A percentile compares a stretch with the other conserved stretches of the same genome.
Conservation (phyloP, 2,888 invertebrate genomes). For the Salpingus planirostris region DNA sequence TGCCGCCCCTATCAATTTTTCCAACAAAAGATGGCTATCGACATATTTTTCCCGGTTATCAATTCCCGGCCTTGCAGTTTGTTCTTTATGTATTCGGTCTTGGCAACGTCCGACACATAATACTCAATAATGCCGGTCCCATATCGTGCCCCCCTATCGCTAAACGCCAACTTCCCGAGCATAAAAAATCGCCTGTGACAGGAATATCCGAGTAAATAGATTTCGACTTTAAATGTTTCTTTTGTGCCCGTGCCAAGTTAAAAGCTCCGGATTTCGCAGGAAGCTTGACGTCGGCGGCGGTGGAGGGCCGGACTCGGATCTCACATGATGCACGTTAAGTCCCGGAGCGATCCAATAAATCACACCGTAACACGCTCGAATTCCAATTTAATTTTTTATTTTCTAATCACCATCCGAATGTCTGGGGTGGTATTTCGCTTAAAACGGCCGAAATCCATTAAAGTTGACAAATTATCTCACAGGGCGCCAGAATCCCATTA, state of each 20-base stretch:
- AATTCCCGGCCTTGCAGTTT: constrained; percentile 22
- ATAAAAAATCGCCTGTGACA: constrained; percentile 33
- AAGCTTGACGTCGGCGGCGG: no score
- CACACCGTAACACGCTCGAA: no score
- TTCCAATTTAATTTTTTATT: no score
- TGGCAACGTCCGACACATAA: constrained; percentile 29
- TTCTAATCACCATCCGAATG: no score
- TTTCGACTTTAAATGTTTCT: constrained; percentile 31
- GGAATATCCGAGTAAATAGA: constrained; percentile 34
- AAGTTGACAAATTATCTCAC: no score
- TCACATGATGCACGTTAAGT: constrained; percentile 1
- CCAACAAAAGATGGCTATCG: constrained; percentile 23
- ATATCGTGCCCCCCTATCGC: constrained; percentile 29
- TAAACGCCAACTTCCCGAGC: constrained; percentile 27
- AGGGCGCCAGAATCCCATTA: no score
- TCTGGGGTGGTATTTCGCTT: no score
- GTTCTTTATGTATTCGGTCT: constrained; percentile 29
- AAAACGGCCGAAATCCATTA: no score
- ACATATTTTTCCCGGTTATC: constrained; percentile 25
- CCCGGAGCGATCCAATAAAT: neutral
- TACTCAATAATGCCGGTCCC: constrained; percentile 25
- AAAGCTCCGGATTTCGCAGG: constrained; percentile 16
- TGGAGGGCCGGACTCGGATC: no score
- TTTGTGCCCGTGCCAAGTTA: constrained; percentile 30
- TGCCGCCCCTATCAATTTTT: constrained; percentile 23